Base-by-base conservation (phyloP, 1,140 invertebrate genomes). In the Drosophila oshimai region DNA sequence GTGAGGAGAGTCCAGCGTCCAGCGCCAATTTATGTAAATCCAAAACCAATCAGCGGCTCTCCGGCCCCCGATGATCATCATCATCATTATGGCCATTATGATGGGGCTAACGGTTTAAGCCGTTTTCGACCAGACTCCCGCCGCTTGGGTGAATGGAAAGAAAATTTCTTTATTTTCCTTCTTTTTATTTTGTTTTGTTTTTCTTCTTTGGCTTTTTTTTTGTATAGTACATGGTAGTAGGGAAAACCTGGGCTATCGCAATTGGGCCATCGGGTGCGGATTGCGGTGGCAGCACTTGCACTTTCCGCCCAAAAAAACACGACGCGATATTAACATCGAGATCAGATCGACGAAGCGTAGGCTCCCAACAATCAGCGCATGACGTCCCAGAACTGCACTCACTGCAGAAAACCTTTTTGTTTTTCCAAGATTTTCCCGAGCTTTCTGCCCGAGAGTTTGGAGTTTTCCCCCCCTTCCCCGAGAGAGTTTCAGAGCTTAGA, bases 21-120 rank as follows among this genome's bases (percentile, higher is more conserved):
- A 68, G 26, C 79, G 79, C 79, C 80, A 84, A 84, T 84, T 84
- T 84, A 84, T 84, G 79, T 84, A 84, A 84, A 84, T 84, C 79
- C 70, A 84, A 84, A 79, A 86, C 79, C 79, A 84, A 84, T 84
- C 79, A 84, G 80, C 50, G 69, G 15, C 58, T 37, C 62, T 36
- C 34, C 64, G 28, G n/a, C 2, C 17, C 51, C 51, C 34, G 3
- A 39, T 20, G 22, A 28, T 46, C 37, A 50, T 55, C 50, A 72
- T 61, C 57, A 61, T 79, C 61, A 53, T 65, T 37, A 49, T 57
- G 13, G n/a, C 31, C 53, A 34, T 70, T 42, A 60, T 58, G 42
- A 50, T 34, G 50, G 26, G 20, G 15, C 34, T 83, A 84, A 84
- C 61, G 74, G 72, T 51, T 61, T 45, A 29, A 70, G 71, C 80